A percentile compares a stretch with the other conserved stretches of the same genome.
Conservation (phyloP, 2,888 invertebrate genomes). For the Drosophila cognata region DNA sequence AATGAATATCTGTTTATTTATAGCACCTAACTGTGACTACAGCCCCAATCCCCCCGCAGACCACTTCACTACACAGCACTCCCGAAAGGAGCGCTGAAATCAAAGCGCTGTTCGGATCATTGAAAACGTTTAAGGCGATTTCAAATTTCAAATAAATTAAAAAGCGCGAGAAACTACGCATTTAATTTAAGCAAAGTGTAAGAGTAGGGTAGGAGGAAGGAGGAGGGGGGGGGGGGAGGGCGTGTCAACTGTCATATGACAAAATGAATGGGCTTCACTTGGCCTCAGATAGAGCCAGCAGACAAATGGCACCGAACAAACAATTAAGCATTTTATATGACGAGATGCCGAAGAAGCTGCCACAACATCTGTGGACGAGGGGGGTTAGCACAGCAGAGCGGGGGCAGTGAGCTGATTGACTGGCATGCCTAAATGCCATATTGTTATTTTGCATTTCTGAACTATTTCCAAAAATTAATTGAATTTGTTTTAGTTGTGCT, state of each 20-base stretch:
- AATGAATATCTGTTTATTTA: conserved; percentile 54
- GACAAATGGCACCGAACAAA: conserved; percentile 74
- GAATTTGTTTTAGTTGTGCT: conserved; percentile 67
- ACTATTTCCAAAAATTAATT: conserved; percentile 70
- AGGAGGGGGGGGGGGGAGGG: conserved; percentile 2
- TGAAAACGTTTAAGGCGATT: conserved; percentile 72
- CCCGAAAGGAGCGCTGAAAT: conserved; percentile 51
- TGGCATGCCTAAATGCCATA: conserved; percentile 14
- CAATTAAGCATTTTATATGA: conserved; percentile 70
- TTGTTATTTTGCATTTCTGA: conserved; percentile 46
- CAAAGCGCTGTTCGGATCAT: conserved; percentile 71
- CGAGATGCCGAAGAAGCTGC: conserved; percentile 42
- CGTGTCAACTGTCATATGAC: conserved; percentile 48
- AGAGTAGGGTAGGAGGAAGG: conserved; percentile 36
- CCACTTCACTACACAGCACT: background rate
- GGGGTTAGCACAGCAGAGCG: background rate
- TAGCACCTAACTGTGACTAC: conserved; percentile 33
- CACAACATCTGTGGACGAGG: background rate
- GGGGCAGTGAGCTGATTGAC: conserved; percentile 13
- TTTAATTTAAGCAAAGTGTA: conserved; percentile 55
- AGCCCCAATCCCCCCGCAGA: background rate
- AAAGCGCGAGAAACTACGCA: conserved; percentile 72
- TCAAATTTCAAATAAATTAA: conserved; percentile 66
- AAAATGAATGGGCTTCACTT: conserved; percentile 56
- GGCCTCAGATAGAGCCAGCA: conserved; percentile 50